Evolutionary conservation across 2,113 vertebrate species (phyloP).

Genomic region (Prunella fulvescens): DNA sequence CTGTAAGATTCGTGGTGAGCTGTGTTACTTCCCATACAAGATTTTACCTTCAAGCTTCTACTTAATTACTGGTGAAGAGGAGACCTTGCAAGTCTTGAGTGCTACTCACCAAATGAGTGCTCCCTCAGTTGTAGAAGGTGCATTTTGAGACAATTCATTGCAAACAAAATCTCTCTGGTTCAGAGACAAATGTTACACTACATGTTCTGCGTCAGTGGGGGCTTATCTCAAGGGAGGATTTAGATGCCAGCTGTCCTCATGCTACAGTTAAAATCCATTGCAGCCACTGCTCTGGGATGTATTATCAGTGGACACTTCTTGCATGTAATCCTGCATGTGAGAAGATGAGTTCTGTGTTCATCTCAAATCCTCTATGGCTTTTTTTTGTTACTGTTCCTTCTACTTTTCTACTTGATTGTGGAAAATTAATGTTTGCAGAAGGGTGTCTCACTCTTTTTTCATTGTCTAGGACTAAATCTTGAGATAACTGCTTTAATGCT

Average conservation of each 20-base stretch:
- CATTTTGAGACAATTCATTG: background rate
- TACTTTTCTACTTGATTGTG: background rate
- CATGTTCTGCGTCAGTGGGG: background rate
- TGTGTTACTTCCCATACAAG: background rate
- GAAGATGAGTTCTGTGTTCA: background rate
- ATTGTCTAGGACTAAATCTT: background rate
- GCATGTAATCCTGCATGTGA: background rate
- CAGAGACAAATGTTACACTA: background rate
- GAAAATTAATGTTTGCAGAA: background rate
- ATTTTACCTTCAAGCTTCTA: background rate
- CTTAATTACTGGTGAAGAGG: background rate
- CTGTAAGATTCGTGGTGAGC: background rate
- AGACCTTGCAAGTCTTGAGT: background rate
- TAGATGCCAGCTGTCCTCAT: background rate
- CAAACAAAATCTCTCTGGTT: background rate
- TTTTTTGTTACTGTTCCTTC: background rate
- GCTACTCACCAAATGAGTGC: background rate
- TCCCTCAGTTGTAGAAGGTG: background rate
- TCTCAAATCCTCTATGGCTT: background rate
- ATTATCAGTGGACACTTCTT: background rate
- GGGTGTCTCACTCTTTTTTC: background rate
- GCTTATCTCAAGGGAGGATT: constrained; percentile 20
- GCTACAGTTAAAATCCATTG: constrained; percentile 1
- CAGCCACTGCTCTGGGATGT: background rate
- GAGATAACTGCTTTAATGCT: background rate